phyloP scores from a whole-genome alignment of 23 tunicate species.

The Aplidium turbinatum region DNA sequence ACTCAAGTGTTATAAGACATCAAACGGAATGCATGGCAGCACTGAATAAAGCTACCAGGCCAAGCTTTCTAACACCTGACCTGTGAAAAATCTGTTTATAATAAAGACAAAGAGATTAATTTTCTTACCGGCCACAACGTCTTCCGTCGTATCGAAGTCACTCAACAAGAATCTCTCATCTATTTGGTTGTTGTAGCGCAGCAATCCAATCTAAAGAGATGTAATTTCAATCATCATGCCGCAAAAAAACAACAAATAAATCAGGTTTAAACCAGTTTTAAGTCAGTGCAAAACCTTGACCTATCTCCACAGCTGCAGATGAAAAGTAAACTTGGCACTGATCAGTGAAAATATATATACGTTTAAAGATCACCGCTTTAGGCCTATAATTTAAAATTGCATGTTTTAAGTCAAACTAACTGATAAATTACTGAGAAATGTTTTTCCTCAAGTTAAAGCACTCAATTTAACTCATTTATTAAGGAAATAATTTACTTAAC shows the following conservation, averaged over 20 bases:
- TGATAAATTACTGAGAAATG: no score
- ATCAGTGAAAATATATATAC: neutral
- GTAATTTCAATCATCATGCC: neutral
- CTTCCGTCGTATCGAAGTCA: conserved; percentile 22
- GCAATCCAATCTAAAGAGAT: conserved; percentile 37
- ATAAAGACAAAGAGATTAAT: no score
- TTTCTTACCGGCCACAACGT: conserved; percentile 42
- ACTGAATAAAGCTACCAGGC: no score
- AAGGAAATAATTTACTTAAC: no score
- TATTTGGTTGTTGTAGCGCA: conserved; percentile 42
- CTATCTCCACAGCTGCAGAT: neutral
- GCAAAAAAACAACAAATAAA: neutral
- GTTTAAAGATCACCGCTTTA: neutral
- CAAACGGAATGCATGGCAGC: no score
- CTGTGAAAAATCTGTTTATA: no score
- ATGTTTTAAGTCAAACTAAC: no score
- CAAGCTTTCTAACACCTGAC: no score
- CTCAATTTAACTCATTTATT: no score
- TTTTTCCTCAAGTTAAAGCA: no score
- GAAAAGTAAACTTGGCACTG: neutral
- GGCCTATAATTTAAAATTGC: no score
- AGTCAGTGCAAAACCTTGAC: neutral
- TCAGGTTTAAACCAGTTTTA: neutral
- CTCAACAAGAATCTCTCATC: conserved; percentile 25
- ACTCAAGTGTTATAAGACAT: no score